Conservation (phyloP, 1,140 invertebrate species). For the Bemisia tabaci region DNA sequence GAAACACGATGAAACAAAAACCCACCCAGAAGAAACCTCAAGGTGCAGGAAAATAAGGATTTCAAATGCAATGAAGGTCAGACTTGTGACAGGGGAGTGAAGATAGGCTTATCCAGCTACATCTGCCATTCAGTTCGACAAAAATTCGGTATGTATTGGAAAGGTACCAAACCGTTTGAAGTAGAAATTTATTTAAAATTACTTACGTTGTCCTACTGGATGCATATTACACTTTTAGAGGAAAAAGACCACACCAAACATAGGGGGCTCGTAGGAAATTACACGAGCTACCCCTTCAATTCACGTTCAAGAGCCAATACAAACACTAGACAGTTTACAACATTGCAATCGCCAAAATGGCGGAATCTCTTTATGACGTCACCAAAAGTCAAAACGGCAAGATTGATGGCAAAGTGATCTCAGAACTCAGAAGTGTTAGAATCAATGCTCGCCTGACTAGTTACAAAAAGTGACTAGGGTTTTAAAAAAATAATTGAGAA, state of each 20-base stretch:
- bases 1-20: background rate
- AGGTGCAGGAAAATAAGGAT: too few species aligned
- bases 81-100: background rate
- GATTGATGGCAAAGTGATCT: too few species aligned
- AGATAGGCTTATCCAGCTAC: background rate
- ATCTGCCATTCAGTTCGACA: background rate
- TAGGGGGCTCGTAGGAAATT: background rate
- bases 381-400: too few species aligned
- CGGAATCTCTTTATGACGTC: too few species aligned
- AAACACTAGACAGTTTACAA: too few species aligned
- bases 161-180: background rate
- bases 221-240: constrained; percentile 29
- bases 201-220: constrained; percentile 42
- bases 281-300: background rate
- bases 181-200: constrained; percentile 9
- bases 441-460: too few species aligned
- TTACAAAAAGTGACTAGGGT: too few species aligned
- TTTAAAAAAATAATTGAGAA: too few species aligned
- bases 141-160: too few species aligned
- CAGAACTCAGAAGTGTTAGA: too few species aligned
- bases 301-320: background rate
- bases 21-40: background rate
- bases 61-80: background rate
- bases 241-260: background rate
- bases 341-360: too few species aligned